Evolutionary conservation across 2,797 vertebrate species (phyloP), one percentile per base, ranked within the genome.

Genomic region (Esox lucius): DNA sequence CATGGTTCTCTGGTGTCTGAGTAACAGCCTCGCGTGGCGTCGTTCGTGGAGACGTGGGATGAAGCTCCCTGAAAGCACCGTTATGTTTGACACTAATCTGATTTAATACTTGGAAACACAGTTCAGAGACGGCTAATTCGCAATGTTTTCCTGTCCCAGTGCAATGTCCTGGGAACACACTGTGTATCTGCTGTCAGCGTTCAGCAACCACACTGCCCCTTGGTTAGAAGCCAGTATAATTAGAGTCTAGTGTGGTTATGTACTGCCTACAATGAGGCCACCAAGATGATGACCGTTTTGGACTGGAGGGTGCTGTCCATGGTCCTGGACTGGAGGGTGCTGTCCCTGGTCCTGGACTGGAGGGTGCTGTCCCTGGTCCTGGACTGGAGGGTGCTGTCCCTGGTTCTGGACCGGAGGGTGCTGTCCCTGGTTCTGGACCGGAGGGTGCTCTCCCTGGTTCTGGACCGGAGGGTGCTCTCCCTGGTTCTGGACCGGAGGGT

Each of bases 11-110:
- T 42, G 33, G 33, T 81, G 75, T 82, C 75, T 83, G 85, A 86
- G 68, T 51, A 86, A 84, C 80, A 78, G 86, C 86, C 83, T 77
- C 73, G 81, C 87, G 84, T 84, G 74, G 16, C 42, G 9, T 74
- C 28, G 66, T 83, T 85, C 81, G 74, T 64, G 77, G 74, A 75
- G 75, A 74, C 68, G 77, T 81, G 76, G 80, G 73, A 80, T 74
- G n/a, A 77, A 77, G 77, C 69, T 22, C 17, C 0, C 86, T 86
- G 33, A 70, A 76, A 79, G 81, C 75, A 75, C 76, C 35, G 70
- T 13, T 42, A 67, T 74, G 84, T 88, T 81, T 48, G 42, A 35
- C 75, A 79, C 77, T 75, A 79, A 85, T 87, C 73, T 76, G 80
- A 85, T 87, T 74, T 76, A 74, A 79, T 74, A 33, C 73, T 78